A percentile compares a stretch with the other conserved stretches of the same genome.
These are phyloP conservation scores for Galaxea fascicularis DNA, from an alignment of 92 coral and sea anemone genomes.

Conservation along the genomic window DNA sequence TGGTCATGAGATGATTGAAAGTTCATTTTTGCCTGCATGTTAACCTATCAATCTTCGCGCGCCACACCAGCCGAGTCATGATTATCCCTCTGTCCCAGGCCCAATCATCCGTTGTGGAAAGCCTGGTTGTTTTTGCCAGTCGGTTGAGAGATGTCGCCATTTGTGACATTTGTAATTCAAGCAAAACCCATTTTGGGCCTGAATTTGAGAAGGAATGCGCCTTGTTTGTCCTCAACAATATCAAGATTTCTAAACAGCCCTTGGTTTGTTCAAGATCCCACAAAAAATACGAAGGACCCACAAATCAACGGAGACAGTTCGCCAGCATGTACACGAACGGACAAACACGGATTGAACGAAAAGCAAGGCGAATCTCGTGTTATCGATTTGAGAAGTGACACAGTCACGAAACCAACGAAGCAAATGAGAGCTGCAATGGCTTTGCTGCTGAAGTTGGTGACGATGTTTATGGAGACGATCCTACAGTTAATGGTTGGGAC, in stretches of 20 bases:
- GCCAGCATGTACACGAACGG: slow-evolving; percentile 36
- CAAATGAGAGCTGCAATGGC: slow-evolving; percentile 83
- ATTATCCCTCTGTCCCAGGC: not conserved
- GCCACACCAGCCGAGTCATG: not conserved
- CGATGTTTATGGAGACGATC: slow-evolving; percentile 88
- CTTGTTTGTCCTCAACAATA: not conserved
- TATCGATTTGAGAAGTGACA: slow-evolving; percentile 85
- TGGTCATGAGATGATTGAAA: too few relatives aligned
- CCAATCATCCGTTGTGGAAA: not conserved
- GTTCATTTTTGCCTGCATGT: too few relatives aligned
- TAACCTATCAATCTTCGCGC: too few relatives aligned
- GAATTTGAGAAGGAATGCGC: too few relatives aligned
- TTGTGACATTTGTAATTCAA: too few relatives aligned
- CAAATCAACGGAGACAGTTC: not conserved
- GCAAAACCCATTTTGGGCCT: too few relatives aligned
- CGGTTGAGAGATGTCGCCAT: too few relatives aligned
- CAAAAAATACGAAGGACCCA: not conserved
- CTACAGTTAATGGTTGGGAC: slow-evolving; percentile 75
- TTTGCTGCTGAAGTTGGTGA: slow-evolving; percentile 81
- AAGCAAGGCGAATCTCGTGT: slow-evolving; percentile 45
- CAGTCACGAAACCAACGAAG: slow-evolving; percentile 80
- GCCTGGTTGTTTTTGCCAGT: slow-evolving; percentile 15
- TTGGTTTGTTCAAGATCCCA: not conserved
- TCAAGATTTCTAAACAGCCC: not conserved
- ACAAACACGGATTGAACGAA: not conserved